Base-by-base conservation (phyloP, 2,113 vertebrate species). In the Pachyramphus minor region DNA sequence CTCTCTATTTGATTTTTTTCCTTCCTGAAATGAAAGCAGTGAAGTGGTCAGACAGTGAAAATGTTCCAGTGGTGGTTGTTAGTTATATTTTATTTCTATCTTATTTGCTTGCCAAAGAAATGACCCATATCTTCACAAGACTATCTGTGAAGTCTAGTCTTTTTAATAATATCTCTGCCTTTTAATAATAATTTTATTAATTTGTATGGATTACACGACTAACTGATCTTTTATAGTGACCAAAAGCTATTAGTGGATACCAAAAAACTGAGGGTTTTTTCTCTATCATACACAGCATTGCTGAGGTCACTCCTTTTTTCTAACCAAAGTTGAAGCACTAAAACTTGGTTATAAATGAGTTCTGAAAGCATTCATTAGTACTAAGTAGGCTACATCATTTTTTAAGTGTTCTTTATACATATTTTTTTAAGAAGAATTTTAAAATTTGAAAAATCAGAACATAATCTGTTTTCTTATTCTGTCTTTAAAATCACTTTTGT, bases 221-320 rank as follows among this genome's bases (percentile, higher is more conserved):
- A 31, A 49, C 35, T 14, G 2, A 3, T 77, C 4, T 60, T 86
- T 63, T 71, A 12, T 41, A 52, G 13, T n/a, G 23, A 24, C 3
- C 15, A 66, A 52, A 69, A 79, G 12, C 56, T 63, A 33, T n/a
- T 23, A 50, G 14, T 37, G 9, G 12, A 33, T 50, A 24, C 1
- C 15, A 58, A 33, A 45, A 68, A 14, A 3, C 4, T 33, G 27
- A 21, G 5, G 3, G 0, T 0, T 16, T 44, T 58, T 13, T 22
- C 3, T 13, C 37, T 52, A 14, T 53, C 16, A 41, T 45, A 28
- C 5, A n/a, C 8, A 44, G 1, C 5, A 47, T 35, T 44, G 3
- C 6, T 49, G 21, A 41, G 8, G 50, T 76, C 6, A 41, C 4
- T 41, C 2, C 23, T 5, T 73, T 27, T 79, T 49, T 63, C 5